A percentile compares a stretch with the other conserved stretches of the same genome.
Conservation (phyloP, 1,140 invertebrate species). For the Maconellicoccus hirsutus region DNA sequence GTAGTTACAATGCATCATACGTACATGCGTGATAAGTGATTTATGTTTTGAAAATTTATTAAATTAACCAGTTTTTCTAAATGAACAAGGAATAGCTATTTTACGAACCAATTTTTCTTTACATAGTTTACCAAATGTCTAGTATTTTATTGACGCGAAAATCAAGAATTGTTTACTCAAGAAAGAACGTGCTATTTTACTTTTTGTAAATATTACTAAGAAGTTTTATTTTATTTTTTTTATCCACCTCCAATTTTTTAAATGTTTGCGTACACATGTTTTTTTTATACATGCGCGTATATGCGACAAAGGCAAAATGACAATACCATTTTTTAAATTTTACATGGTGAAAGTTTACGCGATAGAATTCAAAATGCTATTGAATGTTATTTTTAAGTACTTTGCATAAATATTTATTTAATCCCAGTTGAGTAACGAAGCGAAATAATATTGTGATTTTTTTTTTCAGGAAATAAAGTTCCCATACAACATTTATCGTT, state of each 20-base stretch:
- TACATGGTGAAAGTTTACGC: background rate
- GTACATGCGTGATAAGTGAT: too few species aligned
- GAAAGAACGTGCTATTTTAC: constrained; percentile 19
- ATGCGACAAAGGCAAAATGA: background rate
- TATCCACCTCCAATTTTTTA: background rate
- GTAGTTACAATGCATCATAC: too few species aligned
- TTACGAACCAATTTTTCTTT: background rate
- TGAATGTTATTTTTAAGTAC: background rate
- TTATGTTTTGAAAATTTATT: too few species aligned
- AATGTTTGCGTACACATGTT: background rate
- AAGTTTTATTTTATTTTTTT: background rate
- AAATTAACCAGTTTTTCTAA: too few species aligned
- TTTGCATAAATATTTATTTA: background rate
- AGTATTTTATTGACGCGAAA: constrained; percentile 17
- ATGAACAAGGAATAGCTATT: too few species aligned
- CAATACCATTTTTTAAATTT: background rate
- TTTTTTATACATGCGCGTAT: background rate
- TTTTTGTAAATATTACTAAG: constrained; percentile 10
- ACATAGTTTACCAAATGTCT: background rate
- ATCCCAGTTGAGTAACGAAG: background rate
- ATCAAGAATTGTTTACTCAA: constrained; percentile 19
- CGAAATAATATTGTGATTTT: background rate
- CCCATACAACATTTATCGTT: constrained; percentile 73
- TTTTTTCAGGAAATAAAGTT: constrained; percentile 39
- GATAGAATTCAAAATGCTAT: background rate